Evolutionary conservation across 2,797 vertebrate genomes (phyloP), one percentile per base, ranked within the genome.

Genomic region (Aldrovandia affinis): DNA sequence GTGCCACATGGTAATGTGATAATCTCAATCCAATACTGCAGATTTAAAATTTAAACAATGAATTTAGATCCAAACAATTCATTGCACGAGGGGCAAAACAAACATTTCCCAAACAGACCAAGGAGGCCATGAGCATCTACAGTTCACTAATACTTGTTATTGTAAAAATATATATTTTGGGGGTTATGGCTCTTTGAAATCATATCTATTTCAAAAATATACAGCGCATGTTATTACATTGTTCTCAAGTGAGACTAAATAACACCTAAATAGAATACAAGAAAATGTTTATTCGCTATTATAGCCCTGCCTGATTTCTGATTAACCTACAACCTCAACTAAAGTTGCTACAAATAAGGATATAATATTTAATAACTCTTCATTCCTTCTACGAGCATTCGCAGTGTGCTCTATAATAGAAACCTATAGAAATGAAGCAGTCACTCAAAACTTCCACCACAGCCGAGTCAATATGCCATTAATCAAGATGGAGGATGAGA

Each of bases 401-500:
- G 61, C 44, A 54, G n/a, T 77, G 78, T 78, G 70, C 61, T 47
- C 75, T 42, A 42, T 55, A 63, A 79, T 79, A 83, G 55, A 44
- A 61, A 52, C 28, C 15, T 61, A 54, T 36, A 47, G 39, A 63
- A 63, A 65, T 30, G 50, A 28, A 57, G 57, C 57, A 63, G 20
- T 61, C 39, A 75, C 30, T 33, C 57, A 22, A 28, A 63, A 59
- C 75, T 78, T 78, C 36, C 39, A 39, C 47, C 44, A 22, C 20
- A 59, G 33, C 75, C 91, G 89, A 92, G 88, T 89, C 92, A 91
- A 89, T 91, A 91, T 91, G 89, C 89, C 91, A 91, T 91, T 90
- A 93, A 93, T 94, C 92, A 92, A 89, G 86, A 93, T 88, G 88
- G 92, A 92, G 84, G 87, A 90, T 90, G 22, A 75, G 42, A 81